A percentile compares a stretch with the other conserved stretches of the same genome.
phyloP scores from a whole-genome alignment of 30 jellyfish, hydroid and myxozoan species.

The Phacellophora camtschatica region DNA sequence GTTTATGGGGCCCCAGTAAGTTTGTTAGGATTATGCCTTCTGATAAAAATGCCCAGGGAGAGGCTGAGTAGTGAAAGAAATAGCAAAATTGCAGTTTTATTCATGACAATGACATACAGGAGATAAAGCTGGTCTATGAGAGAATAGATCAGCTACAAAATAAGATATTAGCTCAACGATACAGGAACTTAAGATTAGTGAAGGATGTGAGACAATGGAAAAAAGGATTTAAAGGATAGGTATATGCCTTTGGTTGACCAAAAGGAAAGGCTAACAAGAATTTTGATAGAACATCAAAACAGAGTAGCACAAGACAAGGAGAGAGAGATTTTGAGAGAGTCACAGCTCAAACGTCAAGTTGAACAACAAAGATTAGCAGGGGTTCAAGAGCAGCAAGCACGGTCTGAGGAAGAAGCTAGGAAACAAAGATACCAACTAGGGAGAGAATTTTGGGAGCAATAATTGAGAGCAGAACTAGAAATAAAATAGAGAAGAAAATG shows the following conservation, averaged over 20 bases:
- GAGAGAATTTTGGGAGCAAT: slow-evolving; percentile 33
- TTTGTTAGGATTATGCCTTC: slow-evolving; percentile 26
- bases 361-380: slow-evolving; percentile 54
- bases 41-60: slow-evolving; percentile 46
- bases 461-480: slow-evolving; percentile 64
- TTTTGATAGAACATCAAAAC: slow-evolving; percentile 35
- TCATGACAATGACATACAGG: slow-evolving; percentile 44
- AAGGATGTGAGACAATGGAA: slow-evolving; percentile 54
- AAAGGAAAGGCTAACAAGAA: slow-evolving; percentile 42
- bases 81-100: slow-evolving; percentile 39
- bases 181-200: slow-evolving; percentile 41
- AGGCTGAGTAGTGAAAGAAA: slow-evolving; percentile 45
- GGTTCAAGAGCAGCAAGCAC: slow-evolving; percentile 37
- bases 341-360: slow-evolving; percentile 40
- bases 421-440: slow-evolving; percentile 50
- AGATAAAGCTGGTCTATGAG: slow-evolving; percentile 29
- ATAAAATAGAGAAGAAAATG: slow-evolving; percentile 51
- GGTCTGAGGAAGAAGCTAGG: slow-evolving; percentile 47
- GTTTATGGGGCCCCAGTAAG: slow-evolving; percentile 48
- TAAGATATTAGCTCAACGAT: slow-evolving; percentile 27
- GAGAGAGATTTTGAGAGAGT: slow-evolving; percentile 53
- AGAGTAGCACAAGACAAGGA: slow-evolving; percentile 30
- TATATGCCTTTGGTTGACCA: slow-evolving; percentile 49
- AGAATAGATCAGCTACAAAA: slow-evolving; percentile 23
- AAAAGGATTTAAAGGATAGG: slow-evolving; percentile 36